Conservation (phyloP, 2,113 vertebrate species). For the Fulica atra region DNA sequence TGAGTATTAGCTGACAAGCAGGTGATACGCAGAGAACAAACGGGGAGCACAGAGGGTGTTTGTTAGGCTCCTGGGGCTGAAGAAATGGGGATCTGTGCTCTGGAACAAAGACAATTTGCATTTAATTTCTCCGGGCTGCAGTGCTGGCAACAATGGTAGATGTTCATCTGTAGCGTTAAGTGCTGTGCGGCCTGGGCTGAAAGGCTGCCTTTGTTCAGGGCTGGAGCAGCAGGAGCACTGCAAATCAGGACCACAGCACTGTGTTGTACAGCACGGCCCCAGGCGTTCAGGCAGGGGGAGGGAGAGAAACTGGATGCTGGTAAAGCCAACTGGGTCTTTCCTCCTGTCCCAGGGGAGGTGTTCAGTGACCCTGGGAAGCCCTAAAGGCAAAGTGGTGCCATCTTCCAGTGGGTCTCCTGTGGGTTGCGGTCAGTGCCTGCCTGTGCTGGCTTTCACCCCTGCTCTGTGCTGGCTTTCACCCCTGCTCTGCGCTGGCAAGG, state of each 20-base stretch:
- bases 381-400: neutral
- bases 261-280: rapidly evolving
- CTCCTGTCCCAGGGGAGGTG: neutral
- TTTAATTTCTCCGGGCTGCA: slow-evolving; percentile 35
- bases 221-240: neutral
- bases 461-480: rapidly evolving
- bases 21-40: slow-evolving; percentile 5
- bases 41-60: neutral
- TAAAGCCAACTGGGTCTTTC: neutral
- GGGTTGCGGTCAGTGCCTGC: neutral
- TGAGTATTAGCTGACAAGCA: neutral
- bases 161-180: neutral
- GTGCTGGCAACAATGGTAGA: slow-evolving; percentile 16
- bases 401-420: neutral
- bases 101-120: slow-evolving; percentile 24
- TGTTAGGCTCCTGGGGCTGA: slow-evolving; percentile 19
- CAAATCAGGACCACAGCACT: neutral
- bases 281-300: rapidly evolving
- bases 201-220: neutral
- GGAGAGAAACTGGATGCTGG: neutral
- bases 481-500: neutral
- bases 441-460: rapidly evolving
- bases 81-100: slow-evolving; percentile 9
- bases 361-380: neutral
- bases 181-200: neutral